A percentile compares a stretch with the other conserved stretches of the same genome.
Evolutionary conservation across 2,113 vertebrate genomes (phyloP).

Genomic region (Atrichornis clamosus): DNA sequence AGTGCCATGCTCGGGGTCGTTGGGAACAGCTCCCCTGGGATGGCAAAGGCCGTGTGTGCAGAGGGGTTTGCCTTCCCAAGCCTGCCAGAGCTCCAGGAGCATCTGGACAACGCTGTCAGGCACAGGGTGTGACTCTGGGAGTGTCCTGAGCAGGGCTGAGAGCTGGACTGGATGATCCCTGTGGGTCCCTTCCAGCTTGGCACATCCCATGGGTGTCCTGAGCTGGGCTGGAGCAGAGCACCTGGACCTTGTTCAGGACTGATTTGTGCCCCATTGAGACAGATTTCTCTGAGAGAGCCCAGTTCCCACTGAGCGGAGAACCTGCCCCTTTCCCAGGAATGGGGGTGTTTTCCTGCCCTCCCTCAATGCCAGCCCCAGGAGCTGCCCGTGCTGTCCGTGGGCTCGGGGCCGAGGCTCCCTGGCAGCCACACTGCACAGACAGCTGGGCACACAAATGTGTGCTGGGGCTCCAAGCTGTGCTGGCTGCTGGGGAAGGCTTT

Average conservation of each 20-base stretch:
- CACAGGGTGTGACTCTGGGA: background rate
- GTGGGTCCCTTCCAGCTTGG: background rate
- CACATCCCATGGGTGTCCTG: background rate
- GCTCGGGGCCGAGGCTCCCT: background rate
- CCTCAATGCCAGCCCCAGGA: background rate
- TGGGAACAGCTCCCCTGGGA: background rate
- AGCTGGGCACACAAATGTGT: slow-evolving; percentile 43
- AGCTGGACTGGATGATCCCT: background rate
- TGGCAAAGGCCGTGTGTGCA: rapidly evolving
- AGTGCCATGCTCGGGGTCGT: rapidly evolving
- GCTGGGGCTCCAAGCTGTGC: slow-evolving; percentile 45
- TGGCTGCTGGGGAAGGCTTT: slow-evolving; percentile 33
- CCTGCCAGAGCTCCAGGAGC: background rate
- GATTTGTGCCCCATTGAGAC: background rate
- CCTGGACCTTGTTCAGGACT: background rate
- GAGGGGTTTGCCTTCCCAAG: background rate
- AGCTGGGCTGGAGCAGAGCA: background rate
- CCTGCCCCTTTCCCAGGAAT: background rate
- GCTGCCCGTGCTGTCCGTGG: background rate
- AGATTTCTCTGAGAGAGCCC: background rate
- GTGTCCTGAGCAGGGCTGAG: background rate
- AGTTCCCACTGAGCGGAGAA: rapidly evolving
- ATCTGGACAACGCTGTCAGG: background rate
- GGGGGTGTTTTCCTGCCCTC: background rate
- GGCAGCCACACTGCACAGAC: background rate